These are phyloP conservation scores for Myotis findleyi DNA, from an alignment of 2,797 vertebrate genomes.

Conservation along the genomic window DNA sequence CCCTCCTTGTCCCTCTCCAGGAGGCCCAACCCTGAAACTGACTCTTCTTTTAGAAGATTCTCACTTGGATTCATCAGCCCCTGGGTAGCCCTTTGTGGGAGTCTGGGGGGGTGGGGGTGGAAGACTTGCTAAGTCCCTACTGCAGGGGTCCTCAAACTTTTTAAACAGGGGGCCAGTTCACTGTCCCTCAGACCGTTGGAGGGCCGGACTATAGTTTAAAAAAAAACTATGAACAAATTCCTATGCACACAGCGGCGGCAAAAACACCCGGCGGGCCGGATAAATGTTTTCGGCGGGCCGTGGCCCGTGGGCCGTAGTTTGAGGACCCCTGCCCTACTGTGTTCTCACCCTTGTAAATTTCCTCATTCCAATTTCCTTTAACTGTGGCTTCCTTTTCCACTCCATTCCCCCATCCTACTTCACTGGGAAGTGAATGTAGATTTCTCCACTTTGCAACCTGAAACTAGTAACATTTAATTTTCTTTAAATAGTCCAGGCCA, in stretches of 20 bases:
- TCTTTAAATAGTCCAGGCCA: constrained; percentile 1
- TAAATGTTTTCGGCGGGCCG: no score
- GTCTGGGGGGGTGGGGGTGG: accelerated
- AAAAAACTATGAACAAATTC: no score
- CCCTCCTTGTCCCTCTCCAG: neutral
- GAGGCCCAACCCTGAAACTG: neutral
- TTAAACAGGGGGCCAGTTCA: no score
- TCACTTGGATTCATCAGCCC: neutral
- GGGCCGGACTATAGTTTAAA: no score
- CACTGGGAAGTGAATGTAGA: neutral
- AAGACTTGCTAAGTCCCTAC: neutral
- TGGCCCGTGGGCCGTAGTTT: no score
- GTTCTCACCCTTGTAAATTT: neutral
- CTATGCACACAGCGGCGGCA: no score
- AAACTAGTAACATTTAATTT: constrained; percentile 20
- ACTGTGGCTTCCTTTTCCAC: neutral
- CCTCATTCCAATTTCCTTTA: neutral
- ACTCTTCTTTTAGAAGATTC: neutral
- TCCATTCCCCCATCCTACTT: neutral
- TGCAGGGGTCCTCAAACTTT: no score
- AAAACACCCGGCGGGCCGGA: no score
- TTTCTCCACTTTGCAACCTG: constrained; percentile 37
- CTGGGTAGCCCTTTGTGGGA: neutral
- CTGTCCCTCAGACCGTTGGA: no score
- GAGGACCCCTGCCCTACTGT: neutral